Evolutionary conservation across 2,888 invertebrate genomes (phyloP).

Genomic region (Drosophila emarginata): DNA sequence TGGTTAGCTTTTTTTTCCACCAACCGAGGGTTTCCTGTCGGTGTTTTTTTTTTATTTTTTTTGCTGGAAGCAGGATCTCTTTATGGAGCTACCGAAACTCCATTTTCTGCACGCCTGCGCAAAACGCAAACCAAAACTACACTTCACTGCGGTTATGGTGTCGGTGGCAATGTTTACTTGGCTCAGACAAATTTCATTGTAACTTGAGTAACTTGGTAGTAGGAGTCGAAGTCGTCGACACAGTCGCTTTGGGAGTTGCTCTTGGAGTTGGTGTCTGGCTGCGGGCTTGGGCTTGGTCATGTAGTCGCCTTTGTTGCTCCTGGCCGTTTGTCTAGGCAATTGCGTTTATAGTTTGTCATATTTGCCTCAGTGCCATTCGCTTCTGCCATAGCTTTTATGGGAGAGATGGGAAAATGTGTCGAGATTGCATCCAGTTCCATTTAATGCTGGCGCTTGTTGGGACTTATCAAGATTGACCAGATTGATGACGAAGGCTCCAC

Average conservation of each 20-base stretch:
- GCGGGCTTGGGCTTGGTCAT: slow-evolving; percentile 52
- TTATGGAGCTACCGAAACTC: slow-evolving; percentile 65
- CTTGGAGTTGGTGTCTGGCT: not conserved
- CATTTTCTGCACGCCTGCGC: slow-evolving; percentile 75
- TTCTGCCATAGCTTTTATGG: slow-evolving; percentile 48
- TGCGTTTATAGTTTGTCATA: slow-evolving; percentile 72
- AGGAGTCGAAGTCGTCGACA: slow-evolving; percentile 5
- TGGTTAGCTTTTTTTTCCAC: slow-evolving; percentile 13
- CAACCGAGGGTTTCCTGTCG: slow-evolving; percentile 56
- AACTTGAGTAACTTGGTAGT: slow-evolving; percentile 81
- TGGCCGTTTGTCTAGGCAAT: slow-evolving; percentile 70
- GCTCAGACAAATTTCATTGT: slow-evolving; percentile 78
- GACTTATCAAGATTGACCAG: slow-evolving; percentile 36
- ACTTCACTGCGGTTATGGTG: slow-evolving; percentile 44
- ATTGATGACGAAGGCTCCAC: slow-evolving; percentile 21
- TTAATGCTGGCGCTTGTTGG: slow-evolving; percentile 38
- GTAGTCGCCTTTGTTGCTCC: slow-evolving; percentile 69
- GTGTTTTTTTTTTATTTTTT: not conserved
- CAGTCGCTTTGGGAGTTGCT: not conserved
- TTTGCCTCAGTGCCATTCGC: slow-evolving; percentile 32
- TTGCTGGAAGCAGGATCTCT: slow-evolving; percentile 11
- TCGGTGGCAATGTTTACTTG: slow-evolving; percentile 73
- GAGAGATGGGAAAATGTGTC: slow-evolving; percentile 10
- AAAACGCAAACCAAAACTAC: slow-evolving; percentile 30
- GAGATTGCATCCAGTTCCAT: not conserved